Base-by-base conservation (phyloP, 2,888 invertebrate species). In the Torymus tubicola region DNA sequence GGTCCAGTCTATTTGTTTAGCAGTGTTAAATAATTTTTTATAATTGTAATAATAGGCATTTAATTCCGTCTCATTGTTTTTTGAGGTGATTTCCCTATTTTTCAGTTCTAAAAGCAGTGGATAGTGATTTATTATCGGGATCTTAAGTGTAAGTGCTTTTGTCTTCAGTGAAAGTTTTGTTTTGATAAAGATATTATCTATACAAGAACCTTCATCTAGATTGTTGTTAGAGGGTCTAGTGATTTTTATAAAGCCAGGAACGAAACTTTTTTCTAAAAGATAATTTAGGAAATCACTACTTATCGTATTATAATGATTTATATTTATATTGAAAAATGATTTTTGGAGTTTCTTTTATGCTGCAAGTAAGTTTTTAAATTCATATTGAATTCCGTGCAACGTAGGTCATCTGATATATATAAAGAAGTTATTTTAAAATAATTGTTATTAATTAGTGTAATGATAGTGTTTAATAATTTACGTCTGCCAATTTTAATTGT, bases 321-420 rank as follows among this genome's bases (percentile, higher is more conserved):
- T n/a, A 58, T 21, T 21, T n/a, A n/a, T n/a, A n/a, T n/a, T n/a
- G n/a, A n/a, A n/a, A n/a, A n/a, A n/a, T 57, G 57, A 57, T 12
- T 14, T 57, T 57, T 57, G 13, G 57, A 1, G 57, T 57, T 57
- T n/a, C 1, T 57, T 57, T 57, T 57, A n/a, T 14, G 57, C 5
- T 57, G 12, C n/a, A 57, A 57, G n/a, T 57, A 57, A 5, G 13
- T 57, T 57, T 57, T 57, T 57, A 57, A 57, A 5, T 57, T 57
- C 2, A 57, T 1, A 5, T 57, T 57, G 57, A 57, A 57, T 57
- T 58, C 58, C 8, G n/a, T 16, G 16, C 58, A n/a, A 58, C 58
- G 13, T 58, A 58, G n/a, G 58, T 16, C 58, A 58, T 58, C n/a
- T 58, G 58, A 58, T 58, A n/a, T 58, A 58, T 58, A 58, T n/a